Base-by-base conservation (phyloP, 2,888 invertebrate genomes). In the Conops quadrifasciatus region DNA sequence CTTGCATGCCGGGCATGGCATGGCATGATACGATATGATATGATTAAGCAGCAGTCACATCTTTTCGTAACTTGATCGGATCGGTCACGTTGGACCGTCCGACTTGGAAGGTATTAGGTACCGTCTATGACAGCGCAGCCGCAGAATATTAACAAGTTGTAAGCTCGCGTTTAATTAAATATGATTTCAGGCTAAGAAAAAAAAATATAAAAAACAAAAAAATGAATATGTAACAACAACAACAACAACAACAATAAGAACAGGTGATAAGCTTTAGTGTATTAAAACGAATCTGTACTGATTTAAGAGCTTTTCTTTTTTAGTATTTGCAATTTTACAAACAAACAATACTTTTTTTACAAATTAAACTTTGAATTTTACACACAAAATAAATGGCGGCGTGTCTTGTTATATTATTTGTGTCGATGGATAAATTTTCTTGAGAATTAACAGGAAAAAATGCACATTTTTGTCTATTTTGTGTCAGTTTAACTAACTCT, bases 111-210 rank as follows among this genome's bases (percentile, higher is more conserved):
- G 43, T 9, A 7, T 30, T 15, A 5, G 59, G 30, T 13, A 60
- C 60, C n/a, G 36, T 11, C 13, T 19, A 11, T 30, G n/a, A 16
- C 59, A 11, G 11, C 9, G 19, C 2, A 30, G 60, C 9, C 15
- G 26, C 11, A 21, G 19, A 30, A 62, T 53, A 53, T 53, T 67
- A 67, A 67, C 43, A 43, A 60, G 16, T 58, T 67, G 67, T 30
- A 66, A 49, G 49, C 67, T 59, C 24, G 21, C 28, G 49, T 68
- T 68, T 68, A 68, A 68, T 68, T 68, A 62, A 68, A 68, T 62
- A 19, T 30, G 49, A 68, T 36, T 24, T 19, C 49, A 28, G 36
- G 15, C 15, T 30, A 16, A 28, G 19, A 9, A 43, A 36, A 36
- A 36, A 4, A 36, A 4, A 36, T 36, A 43, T 5, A 13, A 43